phyloP scores from a whole-genome alignment of 2,113 vertebrate genomes.

The Bufo gargarizans region DNA sequence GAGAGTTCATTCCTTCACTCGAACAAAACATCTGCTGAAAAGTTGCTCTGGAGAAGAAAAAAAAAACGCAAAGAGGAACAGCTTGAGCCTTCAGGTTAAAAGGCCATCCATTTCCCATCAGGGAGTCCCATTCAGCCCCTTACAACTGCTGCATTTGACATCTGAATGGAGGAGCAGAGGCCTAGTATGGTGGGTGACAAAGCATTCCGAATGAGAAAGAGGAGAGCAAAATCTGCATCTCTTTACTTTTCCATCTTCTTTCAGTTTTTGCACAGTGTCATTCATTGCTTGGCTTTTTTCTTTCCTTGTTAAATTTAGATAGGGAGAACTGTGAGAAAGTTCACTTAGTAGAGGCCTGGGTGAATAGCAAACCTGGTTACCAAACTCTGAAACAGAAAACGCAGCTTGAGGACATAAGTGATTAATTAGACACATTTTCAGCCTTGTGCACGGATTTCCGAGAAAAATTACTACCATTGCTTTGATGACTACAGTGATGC shows the following conservation, averaged over 20 bases:
- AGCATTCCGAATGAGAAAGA: constrained; percentile 58
- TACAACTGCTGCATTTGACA: constrained; percentile 78
- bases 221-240: constrained; percentile 64
- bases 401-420: not conserved
- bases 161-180: constrained; percentile 77
- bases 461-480: not conserved
- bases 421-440: constrained; percentile 1
- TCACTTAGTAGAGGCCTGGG: constrained; percentile 20
- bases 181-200: constrained; percentile 54
- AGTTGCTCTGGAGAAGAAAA: constrained; percentile 57
- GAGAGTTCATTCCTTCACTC: constrained; percentile 61
- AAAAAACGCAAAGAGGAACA: constrained; percentile 68
- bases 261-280: constrained; percentile 60
- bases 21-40: constrained; percentile 71
- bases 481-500: not conserved
- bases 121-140: constrained; percentile 80
- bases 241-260: constrained; percentile 65
- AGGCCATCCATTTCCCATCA: constrained; percentile 88
- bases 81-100: constrained; percentile 78
- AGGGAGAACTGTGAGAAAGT: constrained; percentile 55
- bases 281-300: constrained; percentile 59
- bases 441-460: not conserved
- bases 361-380: constrained; percentile 42
- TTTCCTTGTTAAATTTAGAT: constrained; percentile 49
- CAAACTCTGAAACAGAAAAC: constrained; percentile 40